These are phyloP conservation scores for Meda fulgida DNA, from an alignment of 2,797 vertebrate genomes.

Conservation along the genomic window DNA sequence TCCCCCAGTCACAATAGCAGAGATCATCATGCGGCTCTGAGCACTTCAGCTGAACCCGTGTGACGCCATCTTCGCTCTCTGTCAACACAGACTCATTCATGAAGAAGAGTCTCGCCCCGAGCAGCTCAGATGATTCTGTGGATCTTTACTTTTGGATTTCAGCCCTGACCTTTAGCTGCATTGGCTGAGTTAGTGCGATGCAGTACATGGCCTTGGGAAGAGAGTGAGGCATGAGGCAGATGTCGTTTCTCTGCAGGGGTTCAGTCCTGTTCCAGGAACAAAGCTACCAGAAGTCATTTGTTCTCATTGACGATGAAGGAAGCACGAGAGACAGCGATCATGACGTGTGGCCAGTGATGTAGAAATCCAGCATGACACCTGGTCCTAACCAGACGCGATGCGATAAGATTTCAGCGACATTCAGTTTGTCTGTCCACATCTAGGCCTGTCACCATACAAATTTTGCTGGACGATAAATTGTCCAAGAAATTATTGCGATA, in stretches of 20 bases:
- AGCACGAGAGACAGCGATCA: background rate
- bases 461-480: too few species aligned
- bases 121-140: background rate
- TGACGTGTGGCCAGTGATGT: background rate
- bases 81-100: conserved; percentile 41
- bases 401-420: too few species aligned
- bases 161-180: background rate
- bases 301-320: background rate
- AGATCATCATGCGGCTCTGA: background rate
- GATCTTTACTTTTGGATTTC: background rate
- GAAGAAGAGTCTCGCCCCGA: conserved; percentile 6
- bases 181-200: background rate
- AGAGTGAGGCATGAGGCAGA: background rate
- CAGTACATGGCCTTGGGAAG: background rate
- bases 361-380: too few species aligned
- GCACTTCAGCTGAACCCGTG: background rate
- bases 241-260: background rate
- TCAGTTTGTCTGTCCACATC: too few species aligned
- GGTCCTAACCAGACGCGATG: too few species aligned
- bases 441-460: too few species aligned
- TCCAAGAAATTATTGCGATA: too few species aligned
- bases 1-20: too few species aligned
- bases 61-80: conserved; percentile 2
- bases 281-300: background rate
- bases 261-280: background rate